Evolutionary conservation across 2,113 vertebrate species (phyloP), one percentile per base, ranked within the genome.

Genomic region (Triplophysa tibetana): DNA sequence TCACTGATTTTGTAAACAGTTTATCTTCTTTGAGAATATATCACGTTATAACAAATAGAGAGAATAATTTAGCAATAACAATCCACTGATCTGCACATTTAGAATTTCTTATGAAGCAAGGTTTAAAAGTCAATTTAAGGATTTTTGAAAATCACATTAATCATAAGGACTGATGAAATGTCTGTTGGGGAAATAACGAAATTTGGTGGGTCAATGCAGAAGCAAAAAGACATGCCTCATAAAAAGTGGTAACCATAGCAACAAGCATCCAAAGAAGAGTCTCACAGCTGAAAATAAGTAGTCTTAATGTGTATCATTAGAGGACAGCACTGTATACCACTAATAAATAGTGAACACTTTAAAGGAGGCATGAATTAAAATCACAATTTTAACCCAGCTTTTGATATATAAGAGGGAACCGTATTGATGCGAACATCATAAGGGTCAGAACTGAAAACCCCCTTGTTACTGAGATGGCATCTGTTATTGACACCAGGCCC

Each of bases 161-260:
- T 80, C 66, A 77, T 23, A 45, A 60, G 33, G 75, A 75, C 26
- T 70, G 67, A 64, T 29, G n/a, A 80, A 82, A 79, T 38, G 61
- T 52, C 70, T 48, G 8, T 77, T 82, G 38, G 26, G 38, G 58
- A 67, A 83, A 79, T 79, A 70, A 77, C 54, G 68, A 74, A 82
- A 80, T 74, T 77, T 68, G 73, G 56, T 70, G 63, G 80, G 66
- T 83, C 81, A 69, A 26, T 48, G 56, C 19, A 64, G 72, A 79
- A 67, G 72, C 29, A 79, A 83, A 38, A 68, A 79, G 70, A 75
- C 78, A 77, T 72, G 50, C 73, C 54, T 80, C 56, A n/a, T 33
- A 43, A 69, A 77, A 43, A 78, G 63, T 69, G 70, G 86, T 87
- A 85, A 87, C 84, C 84, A 87, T 87, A 77, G 86, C 75, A 87